These are phyloP conservation scores for Ornithoptera priamus DNA, from an alignment of 2,888 invertebrate genomes.

Conservation along the genomic window DNA sequence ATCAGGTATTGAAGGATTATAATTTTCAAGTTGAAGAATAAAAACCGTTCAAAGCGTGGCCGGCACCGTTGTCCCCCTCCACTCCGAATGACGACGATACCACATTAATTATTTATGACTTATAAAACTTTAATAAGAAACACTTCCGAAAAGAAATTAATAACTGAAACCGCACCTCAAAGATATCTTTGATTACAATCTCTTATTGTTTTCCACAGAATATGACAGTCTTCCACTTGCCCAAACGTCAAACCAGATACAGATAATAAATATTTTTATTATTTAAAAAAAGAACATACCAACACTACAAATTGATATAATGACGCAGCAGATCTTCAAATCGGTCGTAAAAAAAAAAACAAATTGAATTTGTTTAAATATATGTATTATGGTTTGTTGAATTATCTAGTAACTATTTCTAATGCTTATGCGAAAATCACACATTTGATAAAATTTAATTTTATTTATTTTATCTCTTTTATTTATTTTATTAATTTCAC, in stretches of 20 bases:
- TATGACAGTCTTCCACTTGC: conserved; percentile 1
- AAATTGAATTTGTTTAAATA: too few relatives aligned
- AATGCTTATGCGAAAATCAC: too few relatives aligned
- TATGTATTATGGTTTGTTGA: too few relatives aligned
- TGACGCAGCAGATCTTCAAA: neutral
- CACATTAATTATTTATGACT: conserved; percentile 65
- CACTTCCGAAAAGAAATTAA: conserved; percentile 19
- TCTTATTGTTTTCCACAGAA: conserved; percentile 37
- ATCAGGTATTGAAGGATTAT: conserved; percentile 97
- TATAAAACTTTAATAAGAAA: conserved; percentile 29
- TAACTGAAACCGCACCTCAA: conserved; percentile 2
- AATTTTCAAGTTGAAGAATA: conserved; percentile 94
- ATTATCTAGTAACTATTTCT: too few relatives aligned
- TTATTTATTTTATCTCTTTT: too few relatives aligned
- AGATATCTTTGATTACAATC: neutral
- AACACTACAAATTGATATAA: neutral
- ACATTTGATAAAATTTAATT: too few relatives aligned
- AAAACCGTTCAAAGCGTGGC: conserved; percentile 94
- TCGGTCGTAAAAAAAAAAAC: too few relatives aligned
- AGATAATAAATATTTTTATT: conserved; percentile 24
- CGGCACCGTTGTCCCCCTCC: conserved; percentile 80
- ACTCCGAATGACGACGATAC: conserved; percentile 62
- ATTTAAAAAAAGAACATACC: neutral
- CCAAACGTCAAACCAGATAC: conserved; percentile 2
- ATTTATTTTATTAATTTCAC: too few relatives aligned